Conservation (phyloP, 1,140 invertebrate species). For the Theocolax elegans region DNA sequence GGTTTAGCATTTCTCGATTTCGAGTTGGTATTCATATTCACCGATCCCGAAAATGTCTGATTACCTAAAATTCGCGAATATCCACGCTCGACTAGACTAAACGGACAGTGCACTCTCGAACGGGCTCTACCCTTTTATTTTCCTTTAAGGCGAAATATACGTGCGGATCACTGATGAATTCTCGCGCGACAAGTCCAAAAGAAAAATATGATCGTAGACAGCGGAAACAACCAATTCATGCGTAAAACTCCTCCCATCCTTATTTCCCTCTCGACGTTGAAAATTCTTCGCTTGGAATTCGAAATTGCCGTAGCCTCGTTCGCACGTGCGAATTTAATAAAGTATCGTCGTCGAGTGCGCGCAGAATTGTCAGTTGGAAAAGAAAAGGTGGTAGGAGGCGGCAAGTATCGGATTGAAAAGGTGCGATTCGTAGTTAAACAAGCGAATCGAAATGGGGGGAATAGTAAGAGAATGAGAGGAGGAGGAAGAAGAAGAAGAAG, state of each 20-base stretch:
- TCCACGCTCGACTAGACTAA: no score
- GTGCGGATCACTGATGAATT: conserved; percentile 12
- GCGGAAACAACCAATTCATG: conserved; percentile 38
- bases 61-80: no score
- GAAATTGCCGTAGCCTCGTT: conserved; percentile 36
- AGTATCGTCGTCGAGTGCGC: conserved; percentile 21
- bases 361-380: background rate
- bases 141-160: background rate
- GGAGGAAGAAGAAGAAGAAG: background rate
- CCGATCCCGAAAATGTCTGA: no score
- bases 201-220: conserved; percentile 33
- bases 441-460: no score
- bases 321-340: conserved; percentile 43
- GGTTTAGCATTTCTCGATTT: no score
- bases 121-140: background rate
- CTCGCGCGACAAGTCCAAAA: conserved; percentile 1
- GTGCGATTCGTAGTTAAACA: no score
- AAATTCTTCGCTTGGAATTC: conserved; percentile 24
- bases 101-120: background rate
- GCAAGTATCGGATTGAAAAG: no score
- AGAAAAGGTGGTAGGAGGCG: background rate
- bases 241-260: conserved; percentile 22
- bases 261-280: conserved; percentile 3
- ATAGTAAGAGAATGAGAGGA: background rate
- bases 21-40: no score